phyloP scores from a whole-genome alignment of 2,113 vertebrate genomes.

The Ceyx cyanopectus region DNA sequence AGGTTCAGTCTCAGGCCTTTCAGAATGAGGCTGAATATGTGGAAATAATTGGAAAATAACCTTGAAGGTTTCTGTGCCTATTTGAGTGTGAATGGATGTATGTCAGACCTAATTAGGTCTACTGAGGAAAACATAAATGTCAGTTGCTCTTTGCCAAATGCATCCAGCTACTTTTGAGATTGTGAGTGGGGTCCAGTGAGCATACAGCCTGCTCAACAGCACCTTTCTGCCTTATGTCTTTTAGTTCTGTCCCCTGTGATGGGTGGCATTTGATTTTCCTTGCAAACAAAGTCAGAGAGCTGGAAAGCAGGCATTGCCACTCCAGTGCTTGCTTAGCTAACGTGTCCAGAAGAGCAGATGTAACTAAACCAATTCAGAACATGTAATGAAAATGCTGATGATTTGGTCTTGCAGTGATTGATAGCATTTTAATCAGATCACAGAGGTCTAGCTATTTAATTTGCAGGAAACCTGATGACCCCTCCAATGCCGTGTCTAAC shows the following conservation, averaged over 20 bases:
- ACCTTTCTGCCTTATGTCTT: background rate
- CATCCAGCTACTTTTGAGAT: constrained; percentile 17
- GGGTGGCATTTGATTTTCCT: constrained; percentile 2
- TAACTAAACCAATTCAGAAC: background rate
- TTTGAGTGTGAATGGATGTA: constrained; percentile 58
- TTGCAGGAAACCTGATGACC: background rate
- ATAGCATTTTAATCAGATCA: background rate
- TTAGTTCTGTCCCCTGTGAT: constrained; percentile 4
- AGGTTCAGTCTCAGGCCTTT: background rate
- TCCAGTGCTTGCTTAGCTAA: background rate
- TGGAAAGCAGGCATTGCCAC: background rate
- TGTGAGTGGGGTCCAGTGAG: constrained; percentile 16
- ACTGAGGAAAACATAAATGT: constrained; percentile 56
- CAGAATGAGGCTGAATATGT: background rate
- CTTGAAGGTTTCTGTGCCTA: constrained; percentile 31
- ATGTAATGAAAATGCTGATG: background rate
- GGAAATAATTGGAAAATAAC: constrained; percentile 48
- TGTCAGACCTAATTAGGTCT: constrained; percentile 61
- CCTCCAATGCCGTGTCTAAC: background rate
- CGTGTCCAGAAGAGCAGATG: background rate
- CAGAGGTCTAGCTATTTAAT: background rate
- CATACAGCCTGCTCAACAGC: background rate
- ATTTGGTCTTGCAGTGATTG: background rate
- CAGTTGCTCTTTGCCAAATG: background rate
- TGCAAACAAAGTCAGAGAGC: constrained; percentile 11